A percentile compares a stretch with the other conserved stretches of the same genome.
Evolutionary conservation across 2,113 vertebrate species (phyloP).

Genomic region (Gobiocypris rarus): DNA sequence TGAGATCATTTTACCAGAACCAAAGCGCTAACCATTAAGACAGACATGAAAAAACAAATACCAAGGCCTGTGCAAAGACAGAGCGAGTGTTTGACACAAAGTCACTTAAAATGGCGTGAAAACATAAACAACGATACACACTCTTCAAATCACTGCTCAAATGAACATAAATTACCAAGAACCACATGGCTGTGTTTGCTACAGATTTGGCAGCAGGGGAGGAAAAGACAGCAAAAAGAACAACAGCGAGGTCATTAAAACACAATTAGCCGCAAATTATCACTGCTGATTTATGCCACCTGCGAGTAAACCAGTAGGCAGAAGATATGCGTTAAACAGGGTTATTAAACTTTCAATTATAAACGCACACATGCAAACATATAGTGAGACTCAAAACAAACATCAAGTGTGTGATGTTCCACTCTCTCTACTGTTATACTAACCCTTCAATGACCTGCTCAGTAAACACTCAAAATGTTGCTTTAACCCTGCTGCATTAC

Average conservation of each 20-base stretch:
- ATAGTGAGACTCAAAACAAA: not conserved
- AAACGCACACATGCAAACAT: conserved; percentile 2
- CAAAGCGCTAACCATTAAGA: conserved; percentile 49
- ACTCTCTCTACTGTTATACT: conserved; percentile 42
- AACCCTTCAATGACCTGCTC: conserved; percentile 62
- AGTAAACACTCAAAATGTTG: conserved; percentile 62
- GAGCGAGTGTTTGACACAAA: conserved; percentile 73
- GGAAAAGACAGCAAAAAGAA: conserved; percentile 15
- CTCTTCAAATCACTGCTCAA: conserved; percentile 63
- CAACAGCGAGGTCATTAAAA: conserved; percentile 21
- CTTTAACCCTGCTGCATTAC: conserved; percentile 73
- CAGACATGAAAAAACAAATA: conserved; percentile 72
- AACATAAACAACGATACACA: conserved; percentile 2
- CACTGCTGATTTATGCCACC: conserved; percentile 5
- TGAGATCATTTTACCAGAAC: not conserved
- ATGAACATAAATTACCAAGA: conserved; percentile 69
- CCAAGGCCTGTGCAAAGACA: conserved; percentile 39
- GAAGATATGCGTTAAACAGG: not conserved
- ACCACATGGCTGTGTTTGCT: conserved; percentile 69
- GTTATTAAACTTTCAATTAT: not conserved
- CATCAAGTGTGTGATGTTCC: not conserved
- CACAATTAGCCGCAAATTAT: conserved; percentile 20
- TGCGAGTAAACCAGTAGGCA: not conserved
- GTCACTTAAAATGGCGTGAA: not conserved
- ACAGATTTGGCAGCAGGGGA: conserved; percentile 67